A percentile compares a stretch with the other conserved stretches of the same genome.
phyloP scores from a whole-genome alignment of 2,113 vertebrate genomes.

The Crotophaga sulcirostris region DNA sequence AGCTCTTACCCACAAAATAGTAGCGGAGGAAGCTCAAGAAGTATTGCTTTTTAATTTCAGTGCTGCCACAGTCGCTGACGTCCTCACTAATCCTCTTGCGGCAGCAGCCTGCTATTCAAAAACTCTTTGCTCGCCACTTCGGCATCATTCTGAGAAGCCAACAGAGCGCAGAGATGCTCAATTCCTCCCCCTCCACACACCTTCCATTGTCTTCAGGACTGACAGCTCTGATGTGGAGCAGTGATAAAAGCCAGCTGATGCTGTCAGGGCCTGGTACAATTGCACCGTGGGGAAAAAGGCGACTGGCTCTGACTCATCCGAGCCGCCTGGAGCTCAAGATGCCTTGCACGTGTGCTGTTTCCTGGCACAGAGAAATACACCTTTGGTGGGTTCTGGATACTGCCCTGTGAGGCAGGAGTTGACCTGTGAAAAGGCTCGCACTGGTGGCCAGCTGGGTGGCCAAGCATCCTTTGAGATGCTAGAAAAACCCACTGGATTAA shows the following conservation, averaged over 20 bases:
- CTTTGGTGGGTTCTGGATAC: neutral
- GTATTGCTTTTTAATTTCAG: neutral
- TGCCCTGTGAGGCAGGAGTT: neutral
- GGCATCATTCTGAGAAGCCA: conserved; percentile 39
- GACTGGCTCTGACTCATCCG: conserved; percentile 54
- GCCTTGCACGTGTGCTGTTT: neutral
- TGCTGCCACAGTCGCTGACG: conserved; percentile 29
- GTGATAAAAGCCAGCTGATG: conserved; percentile 63
- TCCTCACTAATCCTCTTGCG: conserved; percentile 42
- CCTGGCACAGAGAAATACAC: neutral
- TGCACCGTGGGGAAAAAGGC: conserved; percentile 59
- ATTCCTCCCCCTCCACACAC: conserved; percentile 63
- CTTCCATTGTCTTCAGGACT: conserved; percentile 63
- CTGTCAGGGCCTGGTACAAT: conserved; percentile 58
- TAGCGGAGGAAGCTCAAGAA: neutral
- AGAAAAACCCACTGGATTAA: neutral
- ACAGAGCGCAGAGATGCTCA: conserved; percentile 10
- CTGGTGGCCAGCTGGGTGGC: neutral
- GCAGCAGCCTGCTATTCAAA: conserved; percentile 56
- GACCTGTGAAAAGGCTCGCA: neutral
- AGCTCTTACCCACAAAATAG: neutral
- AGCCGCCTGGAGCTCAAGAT: conserved; percentile 17
- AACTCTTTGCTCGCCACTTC: conserved; percentile 27
- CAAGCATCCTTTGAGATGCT: neutral
- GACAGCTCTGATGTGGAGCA: conserved; percentile 61